Evolutionary conservation across 2,797 vertebrate genomes (phyloP).

Genomic region (Spatula clypeata): DNA sequence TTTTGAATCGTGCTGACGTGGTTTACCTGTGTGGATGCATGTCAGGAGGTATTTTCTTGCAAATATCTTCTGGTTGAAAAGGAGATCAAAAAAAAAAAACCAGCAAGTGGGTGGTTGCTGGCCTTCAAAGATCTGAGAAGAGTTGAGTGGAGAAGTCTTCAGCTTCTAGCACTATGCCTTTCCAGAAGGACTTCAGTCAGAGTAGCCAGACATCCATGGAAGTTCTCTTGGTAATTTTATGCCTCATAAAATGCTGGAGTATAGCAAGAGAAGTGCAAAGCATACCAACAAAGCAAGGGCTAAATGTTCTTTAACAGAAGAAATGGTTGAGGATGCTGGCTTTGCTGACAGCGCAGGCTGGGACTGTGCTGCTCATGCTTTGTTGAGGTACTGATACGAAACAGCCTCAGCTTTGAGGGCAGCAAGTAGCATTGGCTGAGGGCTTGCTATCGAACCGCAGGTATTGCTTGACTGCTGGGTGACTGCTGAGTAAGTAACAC

Average conservation of each 20-base stretch:
- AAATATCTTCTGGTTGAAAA: background rate
- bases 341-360: background rate
- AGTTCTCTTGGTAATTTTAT: background rate
- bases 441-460: background rate
- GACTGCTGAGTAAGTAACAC: accelerated
- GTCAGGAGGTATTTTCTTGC: background rate
- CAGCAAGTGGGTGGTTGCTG: background rate
- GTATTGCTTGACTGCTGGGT: background rate
- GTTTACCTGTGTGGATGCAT: background rate
- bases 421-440: background rate
- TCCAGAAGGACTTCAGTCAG: background rate
- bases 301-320: background rate
- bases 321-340: background rate
- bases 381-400: background rate
- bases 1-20: accelerated
- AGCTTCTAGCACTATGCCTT: background rate
- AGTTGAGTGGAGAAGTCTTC: background rate
- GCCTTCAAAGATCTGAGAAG: background rate
- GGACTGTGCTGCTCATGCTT: background rate
- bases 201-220: background rate
- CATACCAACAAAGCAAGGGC: background rate
- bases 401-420: background rate
- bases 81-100: background rate
- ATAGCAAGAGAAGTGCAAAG: background rate
- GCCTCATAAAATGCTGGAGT: background rate